Base-by-base conservation (phyloP, 2,113 vertebrate species). In the Pandion haliaetus region DNA sequence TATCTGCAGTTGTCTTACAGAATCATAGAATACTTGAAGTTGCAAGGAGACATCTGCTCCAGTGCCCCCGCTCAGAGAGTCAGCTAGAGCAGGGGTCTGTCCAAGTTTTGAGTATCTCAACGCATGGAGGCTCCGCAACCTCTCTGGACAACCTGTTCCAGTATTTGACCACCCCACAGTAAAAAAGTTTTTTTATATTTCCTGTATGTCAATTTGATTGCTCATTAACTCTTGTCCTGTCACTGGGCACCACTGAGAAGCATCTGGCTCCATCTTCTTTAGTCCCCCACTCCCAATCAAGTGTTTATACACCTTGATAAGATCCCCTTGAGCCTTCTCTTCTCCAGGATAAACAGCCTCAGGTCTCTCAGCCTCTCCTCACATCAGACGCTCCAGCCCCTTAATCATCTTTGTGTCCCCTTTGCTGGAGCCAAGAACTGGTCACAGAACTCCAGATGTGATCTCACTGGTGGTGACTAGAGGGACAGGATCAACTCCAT, bases 71-170 rank as follows among this genome's bases (percentile, higher is more conserved):
- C n/a, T 85, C 40, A 61, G 8, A 78, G 5, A 28, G 31, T 19
- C 44, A 82, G 36, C 14, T 55, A 73, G 6, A 92, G 57, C 7
- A 89, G 9, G 9, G 13, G 17, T 47, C 69, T 31, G 15, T 40
- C 32, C 25, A 45, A n/a, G 5, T 55, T 73, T 73, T 54, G 23
- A 85, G 6, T 69, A 47, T 38, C n/a, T 77, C 29, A 21, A 69
- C 0, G 0, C 14, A 36, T 7, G 28, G 21, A 74, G 21, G 5
- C 40, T 66, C 23, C n/a, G 59, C 10, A 77, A 34, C 13, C 7
- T 67, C 36, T 34, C 16, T 44, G 28, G 14, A 36, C 28, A 86
- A 49, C 28, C 38, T 77, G 20, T 63, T 84, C 14, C 14, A 55
- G 24, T 62, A 76, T 38, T n/a, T 49, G 50, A 57, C 52, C 20